Evolutionary conservation across 2,888 invertebrate genomes (phyloP), one percentile per base, ranked within the genome.

Genomic region (Nymphalis polychloros): DNA sequence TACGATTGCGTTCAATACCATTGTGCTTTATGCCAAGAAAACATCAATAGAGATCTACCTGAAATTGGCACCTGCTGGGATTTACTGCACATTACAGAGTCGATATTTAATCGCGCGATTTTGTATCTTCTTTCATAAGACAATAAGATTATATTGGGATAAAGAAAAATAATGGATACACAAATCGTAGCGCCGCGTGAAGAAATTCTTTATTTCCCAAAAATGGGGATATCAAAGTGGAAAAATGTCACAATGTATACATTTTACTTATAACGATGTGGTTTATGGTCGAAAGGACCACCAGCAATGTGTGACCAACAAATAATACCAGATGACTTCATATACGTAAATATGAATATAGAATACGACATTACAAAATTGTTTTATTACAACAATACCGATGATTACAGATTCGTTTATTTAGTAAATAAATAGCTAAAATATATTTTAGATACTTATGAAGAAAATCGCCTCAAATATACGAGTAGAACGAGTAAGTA

Each of bases 141-240:
- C 59, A 69, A 67, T 72, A 52, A 70, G 71, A 75, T 72, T 66
- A 73, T 55, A 74, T 77, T 75, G 55, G 61, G 59, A 17, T 66
- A 55, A 57, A 71, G 49, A 65, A 67, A 70, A 69, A 77, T 77
- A 50, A 50, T 48, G 48, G 60, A 64, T 55, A 20, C 59, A 80
- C 79, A 82, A 87, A 84, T 82, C 77, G 76, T 77, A 84, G 91
- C 91, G 91, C 91, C 91, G 86, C 90, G 84, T 90, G 89, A 87
- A 86, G 78, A 79, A 77, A 70, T 75, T 73, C 31, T 65, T 68
- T 68, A 61, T 67, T 67, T 55, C 41, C 41, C 53, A 49, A 59
- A 71, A 71, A 70, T 65, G 70, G 71, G 70, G 53, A 69, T 64
- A 69, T 63, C 67, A 68, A 55, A 66, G 68, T 68, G 41, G 27